Evolutionary conservation across 2,113 vertebrate species (phyloP), one percentile per base, ranked within the genome.

Genomic region (Zosterops pallidus): DNA sequence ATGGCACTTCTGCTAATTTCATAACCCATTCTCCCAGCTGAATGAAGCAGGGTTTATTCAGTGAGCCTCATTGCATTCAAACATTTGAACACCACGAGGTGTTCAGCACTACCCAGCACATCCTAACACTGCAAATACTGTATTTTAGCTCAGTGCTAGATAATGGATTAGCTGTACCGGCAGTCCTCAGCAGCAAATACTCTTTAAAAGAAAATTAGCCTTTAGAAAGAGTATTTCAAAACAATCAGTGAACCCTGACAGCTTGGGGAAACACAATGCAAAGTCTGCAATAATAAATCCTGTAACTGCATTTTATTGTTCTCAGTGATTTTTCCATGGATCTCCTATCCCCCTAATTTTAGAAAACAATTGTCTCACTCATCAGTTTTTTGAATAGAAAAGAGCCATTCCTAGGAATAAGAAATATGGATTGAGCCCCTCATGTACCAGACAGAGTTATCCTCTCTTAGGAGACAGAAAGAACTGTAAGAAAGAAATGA

Each of bases 1-100:
- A 94, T 86, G 75, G 59, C 39, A 67, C 44, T 96, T 91, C 42
- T 85, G 42, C n/a, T 96, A 89, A 95, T 93, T 85, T 88, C 70
- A 67, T 77, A 95, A 59, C 26, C 46, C 39, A 56, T 85, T 71
- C 55, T 53, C 65, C 12, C 62, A 79, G 69, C 41, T 86, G 86
- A 83, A 57, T 67, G 52, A 92, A 82, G 69, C 9, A 53, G 25
- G 41, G 12, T 91, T 89, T 89, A 60, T 83, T 90, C 77, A 87
- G 29, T 14, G 52, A 89, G 64, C 15, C 28, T 71, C 60, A 44
- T 11, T 56, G 46, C 76, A 83, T 63, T 70, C 75, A 74, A 86
- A 50, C 50, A 83, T 85, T 79, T n/a, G 26, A 91, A 70, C 59
- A 83, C 44, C 42, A 39, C 7, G 25, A 11, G 4, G 74, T 46